phyloP scores from a whole-genome alignment of 92 coral and sea anemone species.

The Isaurus tuberculatus region DNA sequence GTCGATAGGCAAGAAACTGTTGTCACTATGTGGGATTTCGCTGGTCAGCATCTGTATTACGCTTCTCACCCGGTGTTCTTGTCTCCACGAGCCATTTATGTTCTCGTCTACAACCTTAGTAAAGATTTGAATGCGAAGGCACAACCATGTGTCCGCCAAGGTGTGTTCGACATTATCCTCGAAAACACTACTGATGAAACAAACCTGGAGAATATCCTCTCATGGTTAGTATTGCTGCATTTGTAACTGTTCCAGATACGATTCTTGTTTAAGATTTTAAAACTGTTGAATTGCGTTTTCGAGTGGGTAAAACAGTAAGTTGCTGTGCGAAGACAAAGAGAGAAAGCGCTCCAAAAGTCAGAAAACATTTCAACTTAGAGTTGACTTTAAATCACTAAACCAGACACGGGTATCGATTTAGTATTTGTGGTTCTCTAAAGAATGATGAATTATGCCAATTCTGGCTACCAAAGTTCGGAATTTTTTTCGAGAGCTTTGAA shows the following conservation, averaged over 20 bases:
- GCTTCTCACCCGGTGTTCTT: constrained; percentile 91
- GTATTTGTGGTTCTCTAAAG: no score
- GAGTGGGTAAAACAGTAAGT: not conserved
- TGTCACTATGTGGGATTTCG: constrained; percentile 87
- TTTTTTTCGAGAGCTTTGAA: no score
- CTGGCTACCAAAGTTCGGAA: no score
- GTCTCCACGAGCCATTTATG: constrained; percentile 80
- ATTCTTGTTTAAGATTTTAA: no score
- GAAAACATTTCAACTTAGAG: no score
- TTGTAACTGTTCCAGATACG: not conserved
- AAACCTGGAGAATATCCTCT: constrained; percentile 78
- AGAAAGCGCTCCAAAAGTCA: no score
- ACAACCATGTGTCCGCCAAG: constrained; percentile 90
- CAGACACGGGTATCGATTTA: no score
- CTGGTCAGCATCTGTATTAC: constrained; percentile 91
- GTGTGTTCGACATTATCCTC: constrained; percentile 71
- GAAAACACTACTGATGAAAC: constrained; percentile 78
- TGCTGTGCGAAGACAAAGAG: no score
- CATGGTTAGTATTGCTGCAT: constrained; percentile 62
- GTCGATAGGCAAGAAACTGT: constrained; percentile 63
- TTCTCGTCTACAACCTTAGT: constrained; percentile 82
- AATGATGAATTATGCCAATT: no score
- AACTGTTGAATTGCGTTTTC: no score
- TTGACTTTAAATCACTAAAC: no score
- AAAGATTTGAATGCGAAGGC: constrained; percentile 76